phyloP scores from a whole-genome alignment of 2,888 invertebrate genomes.

The Tachina fera region DNA sequence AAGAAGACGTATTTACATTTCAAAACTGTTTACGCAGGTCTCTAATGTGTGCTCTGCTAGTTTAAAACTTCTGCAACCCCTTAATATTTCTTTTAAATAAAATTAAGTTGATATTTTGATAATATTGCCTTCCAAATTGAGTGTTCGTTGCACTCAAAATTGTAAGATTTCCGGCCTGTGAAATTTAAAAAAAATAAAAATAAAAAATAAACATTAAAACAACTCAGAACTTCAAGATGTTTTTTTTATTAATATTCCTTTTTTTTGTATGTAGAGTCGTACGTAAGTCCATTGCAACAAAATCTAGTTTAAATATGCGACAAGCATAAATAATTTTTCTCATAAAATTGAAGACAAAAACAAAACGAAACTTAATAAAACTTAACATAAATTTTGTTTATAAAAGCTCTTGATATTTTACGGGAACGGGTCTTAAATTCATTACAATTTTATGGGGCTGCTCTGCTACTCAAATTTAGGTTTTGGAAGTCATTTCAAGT shows the following conservation, averaged over 20 bases:
- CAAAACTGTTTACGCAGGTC: no score
- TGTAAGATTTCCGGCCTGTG: conserved; percentile 62
- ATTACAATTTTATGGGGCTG: conserved; percentile 34
- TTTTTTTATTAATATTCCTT: conserved; percentile 7
- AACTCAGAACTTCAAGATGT: conserved; percentile 18
- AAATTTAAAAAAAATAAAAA: neutral
- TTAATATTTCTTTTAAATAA: neutral
- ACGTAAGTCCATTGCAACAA: neutral
- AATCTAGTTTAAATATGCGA: conserved; percentile 61
- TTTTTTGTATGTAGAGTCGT: neutral
- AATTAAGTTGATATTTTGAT: neutral
- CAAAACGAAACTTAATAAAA: neutral
- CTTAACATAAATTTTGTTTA: neutral
- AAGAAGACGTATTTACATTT: no score
- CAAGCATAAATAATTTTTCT: conserved; percentile 61
- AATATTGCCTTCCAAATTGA: neutral
- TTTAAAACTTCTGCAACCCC: neutral
- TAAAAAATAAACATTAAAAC: neutral
- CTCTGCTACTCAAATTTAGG: conserved; percentile 2
- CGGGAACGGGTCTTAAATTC: conserved; percentile 11
- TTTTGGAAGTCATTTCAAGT: conserved; percentile 32
- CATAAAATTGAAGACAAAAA: conserved; percentile 30
- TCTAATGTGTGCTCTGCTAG: neutral
- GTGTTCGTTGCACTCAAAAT: conserved; percentile 48
- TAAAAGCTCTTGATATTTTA: conserved; percentile 15